phyloP scores from a whole-genome alignment of 2,888 invertebrate genomes.

The Eilema depressum region DNA sequence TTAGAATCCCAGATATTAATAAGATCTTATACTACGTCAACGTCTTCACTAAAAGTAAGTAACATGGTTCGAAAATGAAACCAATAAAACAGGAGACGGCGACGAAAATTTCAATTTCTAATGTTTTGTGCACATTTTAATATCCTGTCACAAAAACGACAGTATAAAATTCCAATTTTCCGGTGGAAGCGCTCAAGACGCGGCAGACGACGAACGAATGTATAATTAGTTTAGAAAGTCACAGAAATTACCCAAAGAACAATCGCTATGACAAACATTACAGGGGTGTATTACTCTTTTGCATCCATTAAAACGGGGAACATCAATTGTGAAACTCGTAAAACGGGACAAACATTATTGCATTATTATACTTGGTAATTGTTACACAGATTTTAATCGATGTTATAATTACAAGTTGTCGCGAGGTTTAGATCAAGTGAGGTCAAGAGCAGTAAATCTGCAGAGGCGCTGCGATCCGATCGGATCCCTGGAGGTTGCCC shows the following conservation, averaged over 20 bases:
- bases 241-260: conserved; percentile 51
- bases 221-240: conserved; percentile 63
- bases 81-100: conserved; percentile 30
- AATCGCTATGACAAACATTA: conserved; percentile 54
- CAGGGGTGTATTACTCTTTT: conserved; percentile 49
- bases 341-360: conserved; percentile 42
- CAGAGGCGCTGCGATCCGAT: conserved; percentile 61
- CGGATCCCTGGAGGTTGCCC: conserved; percentile 59
- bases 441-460: conserved; percentile 79
- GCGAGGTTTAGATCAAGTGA: conserved; percentile 65
- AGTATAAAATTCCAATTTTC: conserved; percentile 67
- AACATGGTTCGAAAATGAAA: conserved; percentile 23
- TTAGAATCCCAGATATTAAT: neutral
- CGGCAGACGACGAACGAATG: conserved; percentile 59
- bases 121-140: conserved; percentile 63
- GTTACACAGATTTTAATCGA: conserved; percentile 51
- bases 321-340: conserved; percentile 46
- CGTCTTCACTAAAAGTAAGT: neutral
- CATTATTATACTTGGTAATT: conserved; percentile 50
- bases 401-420: conserved; percentile 61
- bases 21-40: neutral
- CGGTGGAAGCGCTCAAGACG: conserved; percentile 56
- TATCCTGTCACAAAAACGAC: conserved; percentile 66
- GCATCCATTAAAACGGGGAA: conserved; percentile 39
- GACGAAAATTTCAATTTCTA: conserved; percentile 42